Percentiles rank a stretch among this genome's conserved stretches.
Conservation (phyloP, 2,797 vertebrate species). For the Tenualosa ilisha region DNA sequence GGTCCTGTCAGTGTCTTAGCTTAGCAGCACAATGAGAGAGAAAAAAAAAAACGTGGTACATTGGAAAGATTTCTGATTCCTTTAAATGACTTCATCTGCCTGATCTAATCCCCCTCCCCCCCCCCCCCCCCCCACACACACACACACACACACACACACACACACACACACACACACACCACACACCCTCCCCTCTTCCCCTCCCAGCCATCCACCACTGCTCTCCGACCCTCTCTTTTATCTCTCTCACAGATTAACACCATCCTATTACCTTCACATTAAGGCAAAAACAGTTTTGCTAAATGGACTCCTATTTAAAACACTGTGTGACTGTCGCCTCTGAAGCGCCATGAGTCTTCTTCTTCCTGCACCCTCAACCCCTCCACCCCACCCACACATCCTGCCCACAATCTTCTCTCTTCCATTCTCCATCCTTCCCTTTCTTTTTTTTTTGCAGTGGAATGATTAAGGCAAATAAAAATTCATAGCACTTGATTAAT, state of each 20-base stretch:
- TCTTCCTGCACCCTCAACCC: conserved; percentile 19
- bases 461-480: conserved; percentile 78
- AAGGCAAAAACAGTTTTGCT: conserved; percentile 75
- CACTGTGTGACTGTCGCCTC: conserved; percentile 65
- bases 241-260: conserved; percentile 72
- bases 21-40: neutral
- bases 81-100: conserved; percentile 10
- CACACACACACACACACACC: neutral
- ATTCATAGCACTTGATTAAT: conserved; percentile 80
- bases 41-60: neutral
- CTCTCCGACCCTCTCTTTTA: conserved; percentile 44
- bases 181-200: neutral
- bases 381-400: neutral
- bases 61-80: conserved; percentile 12
- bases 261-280: conserved; percentile 78
- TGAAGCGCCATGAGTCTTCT: conserved; percentile 72
- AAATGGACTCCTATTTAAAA: conserved; percentile 80
- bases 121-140: neutral
- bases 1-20: neutral
- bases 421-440: conserved; percentile 69
- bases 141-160: neutral
- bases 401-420: neutral
- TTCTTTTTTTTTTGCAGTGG: conserved; percentile 63
- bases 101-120: neutral
- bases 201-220: neutral